Evolutionary conservation across 2,113 vertebrate genomes (phyloP).

Genomic region (Triplophysa siluroides): DNA sequence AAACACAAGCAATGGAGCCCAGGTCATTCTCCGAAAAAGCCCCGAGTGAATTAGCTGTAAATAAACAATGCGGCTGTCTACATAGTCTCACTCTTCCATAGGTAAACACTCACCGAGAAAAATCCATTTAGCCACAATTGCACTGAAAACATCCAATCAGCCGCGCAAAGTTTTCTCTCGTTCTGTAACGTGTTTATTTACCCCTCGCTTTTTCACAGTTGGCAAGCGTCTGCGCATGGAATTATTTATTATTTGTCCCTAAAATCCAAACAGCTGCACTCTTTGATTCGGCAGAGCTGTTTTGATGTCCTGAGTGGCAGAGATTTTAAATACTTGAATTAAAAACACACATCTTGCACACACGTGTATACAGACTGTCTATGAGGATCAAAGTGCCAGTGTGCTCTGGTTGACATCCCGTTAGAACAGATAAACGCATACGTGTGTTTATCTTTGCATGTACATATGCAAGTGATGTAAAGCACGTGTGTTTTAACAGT

Average conservation of each 20-base stretch:
- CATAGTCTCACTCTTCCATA: slow-evolving; percentile 53
- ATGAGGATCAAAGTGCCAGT: slow-evolving; percentile 7
- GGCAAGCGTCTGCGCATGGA: slow-evolving; percentile 65
- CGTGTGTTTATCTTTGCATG: neutral
- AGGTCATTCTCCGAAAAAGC: slow-evolving; percentile 26
- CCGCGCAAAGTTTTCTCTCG: slow-evolving; percentile 48
- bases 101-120: slow-evolving; percentile 65
- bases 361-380: neutral
- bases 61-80: slow-evolving; percentile 53
- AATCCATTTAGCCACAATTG: slow-evolving; percentile 58
- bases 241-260: slow-evolving; percentile 70
- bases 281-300: slow-evolving; percentile 26
- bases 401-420: neutral
- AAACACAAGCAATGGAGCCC: neutral
- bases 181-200: slow-evolving; percentile 67
- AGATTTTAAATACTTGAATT: slow-evolving; percentile 31
- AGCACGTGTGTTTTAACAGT: neutral
- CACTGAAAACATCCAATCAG: slow-evolving; percentile 54
- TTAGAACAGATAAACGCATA: slow-evolving; percentile 29
- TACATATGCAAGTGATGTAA: neutral
- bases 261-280: slow-evolving; percentile 53
- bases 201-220: slow-evolving; percentile 59
- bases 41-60: slow-evolving; percentile 49
- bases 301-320: neutral
- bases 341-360: neutral